Evolutionary conservation across 2,888 invertebrate species (phyloP), one percentile per base, ranked within the genome.

Genomic region (Scaptomyza flava): DNA sequence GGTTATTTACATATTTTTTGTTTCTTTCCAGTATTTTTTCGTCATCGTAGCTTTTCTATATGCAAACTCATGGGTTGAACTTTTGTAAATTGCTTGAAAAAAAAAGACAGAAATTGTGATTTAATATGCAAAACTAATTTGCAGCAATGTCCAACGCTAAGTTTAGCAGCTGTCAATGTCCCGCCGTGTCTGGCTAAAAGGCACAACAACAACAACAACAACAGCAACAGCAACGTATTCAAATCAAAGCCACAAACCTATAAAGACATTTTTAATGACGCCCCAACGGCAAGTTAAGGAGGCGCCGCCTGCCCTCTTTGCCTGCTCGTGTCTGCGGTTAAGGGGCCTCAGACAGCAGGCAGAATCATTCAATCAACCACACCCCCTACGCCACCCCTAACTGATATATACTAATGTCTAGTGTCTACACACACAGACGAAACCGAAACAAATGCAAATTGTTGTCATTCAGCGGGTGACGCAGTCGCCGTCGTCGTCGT

Each of bases 361-460:
- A 14, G 14, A 36, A 52, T 8, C 68, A 9, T 30, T 9, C 27
- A 30, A 8, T 6, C 30, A 38, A n/a, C 31, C 31, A 6, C 17
- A 6, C 17, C 30, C 41, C 7, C 3, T 1, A 17, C 17, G 17
- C 17, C 17, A 17, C 17, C 7, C 23, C 56, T 42, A 34, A n/a
- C 50, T 63, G 63, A 43, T 63, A 45, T 63, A 63, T 50, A 62
- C 63, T 36, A 36, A 31, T 45, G 43, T 36, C 63, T 36, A 34
- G 41, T 62, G 61, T 43, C 34, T 1, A 34, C n/a, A 47, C 11
- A 47, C 30, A 46, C 17, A 46, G 14, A 46, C 30, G n/a, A n/a
- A n/a, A n/a, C n/a, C 67, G 66, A 74, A 86, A 86, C 87, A 82
- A 86, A 82, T 86, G 84, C 84, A 84, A 83, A 82, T 86, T 73